Percentiles rank a stretch among this genome's conserved stretches.
phyloP scores from a whole-genome alignment of 2,113 vertebrate genomes.

The Ochotona princeps region DNA sequence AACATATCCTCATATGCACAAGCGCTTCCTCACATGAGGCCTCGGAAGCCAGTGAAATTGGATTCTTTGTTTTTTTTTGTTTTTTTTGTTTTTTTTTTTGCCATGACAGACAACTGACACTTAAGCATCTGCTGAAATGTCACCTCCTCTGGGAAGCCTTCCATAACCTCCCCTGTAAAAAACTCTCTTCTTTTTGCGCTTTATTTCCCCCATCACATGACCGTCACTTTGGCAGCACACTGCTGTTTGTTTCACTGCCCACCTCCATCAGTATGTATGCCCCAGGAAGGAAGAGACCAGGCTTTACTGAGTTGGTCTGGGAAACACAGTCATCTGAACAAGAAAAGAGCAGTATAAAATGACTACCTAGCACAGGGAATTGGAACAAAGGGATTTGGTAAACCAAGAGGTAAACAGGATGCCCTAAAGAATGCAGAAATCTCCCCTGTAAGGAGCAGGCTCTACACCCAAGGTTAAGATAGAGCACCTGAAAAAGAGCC shows the following conservation, averaged over 20 bases:
- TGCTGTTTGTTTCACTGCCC: neutral
- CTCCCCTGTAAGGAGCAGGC: neutral
- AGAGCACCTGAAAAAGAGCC: neutral
- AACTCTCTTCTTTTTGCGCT: neutral
- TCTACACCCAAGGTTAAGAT: neutral
- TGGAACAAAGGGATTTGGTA: neutral
- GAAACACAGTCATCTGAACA: constrained; percentile 17
- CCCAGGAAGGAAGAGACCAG: neutral
- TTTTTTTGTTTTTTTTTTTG: neutral
- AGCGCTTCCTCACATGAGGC: neutral
- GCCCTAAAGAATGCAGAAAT: constrained; percentile 20
- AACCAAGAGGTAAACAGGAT: neutral
- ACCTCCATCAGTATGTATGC: neutral
- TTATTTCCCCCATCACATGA: neutral
- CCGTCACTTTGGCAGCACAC: neutral
- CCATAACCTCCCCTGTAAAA: neutral
- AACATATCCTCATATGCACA: neutral
- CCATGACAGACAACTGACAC: neutral
- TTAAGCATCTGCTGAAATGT: neutral
- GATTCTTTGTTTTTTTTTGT: neutral
- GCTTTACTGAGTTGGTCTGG: neutral
- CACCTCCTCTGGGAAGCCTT: neutral
- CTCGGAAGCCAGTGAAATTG: neutral
- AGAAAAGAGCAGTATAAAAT: neutral
- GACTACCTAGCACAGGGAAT: neutral